phyloP scores from a whole-genome alignment of 2,797 vertebrate species.

The Platalea minor region DNA sequence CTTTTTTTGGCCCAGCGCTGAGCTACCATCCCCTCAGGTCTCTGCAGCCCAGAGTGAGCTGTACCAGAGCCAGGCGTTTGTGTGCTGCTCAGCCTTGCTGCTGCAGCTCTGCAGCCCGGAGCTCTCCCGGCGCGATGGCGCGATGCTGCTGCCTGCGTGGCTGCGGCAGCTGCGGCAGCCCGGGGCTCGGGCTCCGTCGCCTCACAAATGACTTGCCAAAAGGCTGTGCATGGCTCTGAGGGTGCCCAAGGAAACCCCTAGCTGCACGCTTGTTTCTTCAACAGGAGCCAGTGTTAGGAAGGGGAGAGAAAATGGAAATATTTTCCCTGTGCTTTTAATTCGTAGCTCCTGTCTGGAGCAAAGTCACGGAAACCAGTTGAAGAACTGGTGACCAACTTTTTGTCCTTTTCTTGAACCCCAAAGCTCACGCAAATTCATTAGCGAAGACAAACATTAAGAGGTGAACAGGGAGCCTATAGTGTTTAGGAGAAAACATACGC shows the following conservation, averaged over 20 bases:
- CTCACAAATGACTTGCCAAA: background rate
- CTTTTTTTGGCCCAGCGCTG: rapidly evolving
- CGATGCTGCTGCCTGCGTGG: background rate
- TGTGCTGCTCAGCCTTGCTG: background rate
- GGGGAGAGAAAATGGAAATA: background rate
- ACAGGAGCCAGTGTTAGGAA: background rate
- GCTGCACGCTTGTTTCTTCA: background rate
- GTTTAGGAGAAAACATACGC: background rate
- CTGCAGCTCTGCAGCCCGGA: background rate
- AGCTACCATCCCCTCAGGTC: background rate
- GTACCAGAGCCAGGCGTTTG: background rate
- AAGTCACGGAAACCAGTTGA: background rate
- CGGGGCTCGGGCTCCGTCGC: background rate
- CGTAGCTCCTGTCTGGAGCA: background rate
- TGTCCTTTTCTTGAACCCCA: background rate
- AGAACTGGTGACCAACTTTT: background rate
- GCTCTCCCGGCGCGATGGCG: background rate
- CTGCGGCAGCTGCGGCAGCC: background rate
- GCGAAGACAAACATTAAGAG: background rate
- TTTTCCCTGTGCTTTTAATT: background rate
- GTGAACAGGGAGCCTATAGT: background rate
- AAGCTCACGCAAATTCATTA: background rate
- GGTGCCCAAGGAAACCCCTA: background rate
- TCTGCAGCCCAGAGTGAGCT: background rate
- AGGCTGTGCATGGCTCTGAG: background rate